phyloP scores from a whole-genome alignment of 2,888 invertebrate species.

The Mimas tiliae region DNA sequence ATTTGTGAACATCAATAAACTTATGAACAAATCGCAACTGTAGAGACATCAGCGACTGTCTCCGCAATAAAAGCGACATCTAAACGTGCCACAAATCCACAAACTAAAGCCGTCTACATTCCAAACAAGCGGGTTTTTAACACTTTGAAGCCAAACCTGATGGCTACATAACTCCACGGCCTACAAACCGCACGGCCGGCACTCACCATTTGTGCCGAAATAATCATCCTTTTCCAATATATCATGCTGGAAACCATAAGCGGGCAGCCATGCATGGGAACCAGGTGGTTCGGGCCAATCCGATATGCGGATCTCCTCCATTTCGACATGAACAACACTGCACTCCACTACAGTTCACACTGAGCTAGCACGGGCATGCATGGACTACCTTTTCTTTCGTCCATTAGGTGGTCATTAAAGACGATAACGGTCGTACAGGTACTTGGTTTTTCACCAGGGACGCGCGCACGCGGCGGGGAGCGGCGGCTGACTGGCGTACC shows the following conservation, averaged over 20 bases:
- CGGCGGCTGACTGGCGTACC: constrained; percentile 69
- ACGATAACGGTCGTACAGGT: constrained; percentile 71
- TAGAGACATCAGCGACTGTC: background rate
- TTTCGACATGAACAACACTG: constrained; percentile 79
- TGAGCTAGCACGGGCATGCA: constrained; percentile 76
- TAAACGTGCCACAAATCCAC: constrained; percentile 35
- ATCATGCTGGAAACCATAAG: constrained; percentile 90
- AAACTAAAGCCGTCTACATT: constrained; percentile 52
- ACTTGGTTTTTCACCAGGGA: constrained; percentile 40
- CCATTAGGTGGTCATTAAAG: constrained; percentile 81
- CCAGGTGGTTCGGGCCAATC: constrained; percentile 88
- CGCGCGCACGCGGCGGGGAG: constrained; percentile 72
- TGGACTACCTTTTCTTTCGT: constrained; percentile 80
- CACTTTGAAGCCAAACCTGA: constrained; percentile 36
- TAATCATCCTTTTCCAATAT: constrained; percentile 87
- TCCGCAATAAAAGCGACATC: constrained; percentile 30
- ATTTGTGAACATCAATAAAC: background rate
- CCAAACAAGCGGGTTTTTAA: constrained; percentile 39
- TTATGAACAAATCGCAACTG: constrained; percentile 3
- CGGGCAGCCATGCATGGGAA: constrained; percentile 91
- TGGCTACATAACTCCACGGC: constrained; percentile 39
- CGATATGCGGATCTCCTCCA: constrained; percentile 88
- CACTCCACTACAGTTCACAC: constrained; percentile 77
- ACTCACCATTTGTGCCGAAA: constrained; percentile 87
- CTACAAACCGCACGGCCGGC: constrained; percentile 41